A percentile compares a stretch with the other conserved stretches of the same genome.
These are phyloP conservation scores for Mesorhabditis sp. DNA, from an alignment of 2,888 invertebrate genomes.

Conservation along the genomic window DNA sequence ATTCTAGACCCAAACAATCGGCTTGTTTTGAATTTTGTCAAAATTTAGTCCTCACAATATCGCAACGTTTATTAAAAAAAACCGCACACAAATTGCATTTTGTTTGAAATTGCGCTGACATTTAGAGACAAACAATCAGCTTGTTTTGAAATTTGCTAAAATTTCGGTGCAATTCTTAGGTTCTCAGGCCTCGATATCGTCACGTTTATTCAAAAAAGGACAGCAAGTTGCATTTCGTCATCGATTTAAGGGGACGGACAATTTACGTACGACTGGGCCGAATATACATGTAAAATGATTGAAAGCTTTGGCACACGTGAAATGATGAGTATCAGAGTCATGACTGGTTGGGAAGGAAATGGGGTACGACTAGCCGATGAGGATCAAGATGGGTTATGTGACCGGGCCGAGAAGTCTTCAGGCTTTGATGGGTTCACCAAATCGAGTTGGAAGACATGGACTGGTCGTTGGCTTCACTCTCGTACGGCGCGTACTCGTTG, in stretches of 20 bases:
- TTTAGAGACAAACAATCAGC: too few species aligned
- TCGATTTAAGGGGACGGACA: not conserved
- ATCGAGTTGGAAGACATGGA: not conserved
- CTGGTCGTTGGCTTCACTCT: not conserved
- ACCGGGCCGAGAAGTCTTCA: too few species aligned
- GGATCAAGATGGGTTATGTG: not conserved
- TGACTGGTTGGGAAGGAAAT: conserved; percentile 1
- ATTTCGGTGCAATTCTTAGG: too few species aligned
- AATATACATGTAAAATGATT: not conserved
- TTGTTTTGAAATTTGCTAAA: too few species aligned
- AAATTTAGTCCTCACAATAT: too few species aligned
- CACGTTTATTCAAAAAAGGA: not conserved
- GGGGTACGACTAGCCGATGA: not conserved
- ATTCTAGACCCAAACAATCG: too few species aligned
- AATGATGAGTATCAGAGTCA: not conserved
- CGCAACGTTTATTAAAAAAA: too few species aligned
- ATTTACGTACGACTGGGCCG: not conserved
- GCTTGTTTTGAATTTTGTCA: too few species aligned
- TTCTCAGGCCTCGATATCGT: not conserved
- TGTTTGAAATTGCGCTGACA: too few species aligned
- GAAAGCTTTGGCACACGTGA: conserved; percentile 5
- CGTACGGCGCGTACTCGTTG: not conserved
- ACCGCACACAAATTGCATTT: too few species aligned
- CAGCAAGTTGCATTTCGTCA: not conserved
- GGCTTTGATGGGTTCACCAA: not conserved